Evolutionary conservation across 2,113 vertebrate genomes (phyloP), one percentile per base, ranked within the genome.

Genomic region (Australoheros scitulus): DNA sequence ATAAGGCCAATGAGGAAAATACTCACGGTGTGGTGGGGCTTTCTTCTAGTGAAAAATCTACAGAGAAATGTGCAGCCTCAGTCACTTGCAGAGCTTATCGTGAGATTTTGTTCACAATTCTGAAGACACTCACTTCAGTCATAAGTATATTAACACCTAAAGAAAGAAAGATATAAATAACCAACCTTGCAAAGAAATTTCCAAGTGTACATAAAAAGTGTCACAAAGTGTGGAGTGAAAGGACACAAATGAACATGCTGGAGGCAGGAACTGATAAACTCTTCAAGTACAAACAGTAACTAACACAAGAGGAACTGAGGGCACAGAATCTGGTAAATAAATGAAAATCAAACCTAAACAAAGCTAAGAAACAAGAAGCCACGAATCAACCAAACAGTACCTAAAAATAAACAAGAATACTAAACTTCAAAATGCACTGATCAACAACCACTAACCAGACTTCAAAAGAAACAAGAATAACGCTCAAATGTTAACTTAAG

Each of bases 191-290:
- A 47, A 14, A 15, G 43, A 47, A 47, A 15, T 47, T 47, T 14
- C 13, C 14, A 47, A 47, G 14, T 47, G 14, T 15, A 47, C 13
- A 14, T 47, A 15, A 47, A 47, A 47, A 15, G 43, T 47, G 14
- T 70, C 29, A 70, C 50, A 10, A 70, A 70, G 65, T 6, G 0
- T 0, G 0, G 0, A 50, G 65, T 32, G 24, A 29, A 50, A 70
- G 26, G 5, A 50, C 47, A 11, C 18, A 70, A 70, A 50, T 70
- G 5, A 15, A 0, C 17, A 70, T 18, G 41, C 24, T 29, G 2
- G 0, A 70, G 64, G 15, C 2, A 52, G 65, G 4, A 52, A 32
- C 15, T 50, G 52, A 50, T 29, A 1, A 70, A 50, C 29, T 70
- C 24, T 50, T 47, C 5, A 38, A 38, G 9, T 10, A 38, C 36